Conservation (phyloP, 2,888 invertebrate genomes). For the Synergus umbraculus region DNA sequence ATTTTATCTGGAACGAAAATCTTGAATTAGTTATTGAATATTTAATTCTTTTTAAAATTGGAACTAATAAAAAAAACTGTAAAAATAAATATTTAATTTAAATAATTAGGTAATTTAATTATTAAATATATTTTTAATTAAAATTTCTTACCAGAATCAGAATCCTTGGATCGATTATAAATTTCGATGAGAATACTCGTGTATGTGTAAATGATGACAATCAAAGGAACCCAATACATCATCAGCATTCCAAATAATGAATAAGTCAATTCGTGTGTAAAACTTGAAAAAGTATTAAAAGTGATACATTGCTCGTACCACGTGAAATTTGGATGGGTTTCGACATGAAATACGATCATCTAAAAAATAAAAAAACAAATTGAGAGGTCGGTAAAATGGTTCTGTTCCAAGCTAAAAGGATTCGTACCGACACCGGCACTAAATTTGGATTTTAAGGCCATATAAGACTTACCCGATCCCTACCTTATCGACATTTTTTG, state of each 20-base stretch:
- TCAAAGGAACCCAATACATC: constrained; percentile 92
- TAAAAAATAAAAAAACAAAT: constrained; percentile 69
- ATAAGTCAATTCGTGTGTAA: constrained; percentile 87
- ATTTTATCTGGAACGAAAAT: constrained; percentile 79
- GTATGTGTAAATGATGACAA: constrained; percentile 92
- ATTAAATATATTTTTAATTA: neutral
- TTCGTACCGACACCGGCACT: neutral
- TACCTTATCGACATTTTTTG: too few relatives aligned
- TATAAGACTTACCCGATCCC: too few relatives aligned
- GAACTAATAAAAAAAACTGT: neutral
- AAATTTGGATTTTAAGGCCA: neutral
- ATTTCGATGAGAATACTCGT: constrained; percentile 93
- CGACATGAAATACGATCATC: constrained; percentile 91
- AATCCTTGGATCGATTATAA: constrained; percentile 84
- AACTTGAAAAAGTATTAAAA: constrained; percentile 87
- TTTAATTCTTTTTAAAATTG: constrained; percentile 1
- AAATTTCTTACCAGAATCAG: constrained; percentile 78
- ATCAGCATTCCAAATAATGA: constrained; percentile 90
- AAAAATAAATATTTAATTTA: too few relatives aligned
- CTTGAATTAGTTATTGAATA: constrained; percentile 54
- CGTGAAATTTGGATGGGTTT: constrained; percentile 88
- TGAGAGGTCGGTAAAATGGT: neutral
- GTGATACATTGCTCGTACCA: constrained; percentile 96
- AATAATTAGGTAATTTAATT: too few relatives aligned
- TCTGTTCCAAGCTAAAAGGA: neutral